phyloP scores from a whole-genome alignment of 2,888 invertebrate species.

The Syrista parreyssii region DNA sequence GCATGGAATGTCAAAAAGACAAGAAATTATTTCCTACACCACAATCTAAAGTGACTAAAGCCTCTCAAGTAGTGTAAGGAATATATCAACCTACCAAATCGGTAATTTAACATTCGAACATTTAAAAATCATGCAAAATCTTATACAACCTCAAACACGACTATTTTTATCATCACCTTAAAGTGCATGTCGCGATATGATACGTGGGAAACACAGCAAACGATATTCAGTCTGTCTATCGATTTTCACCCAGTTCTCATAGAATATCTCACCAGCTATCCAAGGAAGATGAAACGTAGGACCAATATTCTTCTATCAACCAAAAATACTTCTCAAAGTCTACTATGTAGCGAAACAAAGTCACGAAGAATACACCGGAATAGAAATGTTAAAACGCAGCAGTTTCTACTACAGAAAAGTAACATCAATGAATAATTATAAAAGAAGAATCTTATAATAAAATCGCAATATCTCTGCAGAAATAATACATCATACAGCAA shows the following conservation, averaged over 20 bases:
- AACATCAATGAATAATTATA: not conserved
- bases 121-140: not conserved
- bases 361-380: not conserved
- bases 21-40: not conserved
- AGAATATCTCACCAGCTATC: not conserved
- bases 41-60: not conserved
- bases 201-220: not conserved
- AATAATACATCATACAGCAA: not conserved
- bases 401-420: not conserved
- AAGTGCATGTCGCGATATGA: not conserved
- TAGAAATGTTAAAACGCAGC: not conserved
- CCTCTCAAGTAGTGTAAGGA: not conserved
- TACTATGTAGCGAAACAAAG: not conserved
- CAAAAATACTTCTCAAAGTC: not conserved
- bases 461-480: not conserved
- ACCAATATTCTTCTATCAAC: not conserved
- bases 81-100: not conserved
- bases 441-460: not conserved
- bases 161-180: not conserved
- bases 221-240: conserved; percentile 30
- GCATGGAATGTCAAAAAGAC: not conserved
- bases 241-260: conserved; percentile 36
- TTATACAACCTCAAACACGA: not conserved
- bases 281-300: not conserved
- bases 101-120: not conserved